Conservation (phyloP, 2,888 invertebrate species). For the Napeogenes sylphis region DNA sequence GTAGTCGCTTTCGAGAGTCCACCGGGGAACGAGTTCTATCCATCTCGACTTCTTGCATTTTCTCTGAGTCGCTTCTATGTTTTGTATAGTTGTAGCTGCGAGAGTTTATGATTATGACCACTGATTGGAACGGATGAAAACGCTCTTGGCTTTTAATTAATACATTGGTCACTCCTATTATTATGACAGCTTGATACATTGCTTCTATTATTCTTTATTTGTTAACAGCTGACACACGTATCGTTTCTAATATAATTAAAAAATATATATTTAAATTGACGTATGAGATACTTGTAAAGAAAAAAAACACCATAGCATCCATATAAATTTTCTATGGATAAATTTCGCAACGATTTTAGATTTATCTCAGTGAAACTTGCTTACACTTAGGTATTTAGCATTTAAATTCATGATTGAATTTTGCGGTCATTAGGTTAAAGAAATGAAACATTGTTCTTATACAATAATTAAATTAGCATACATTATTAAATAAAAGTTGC, state of each 20-base stretch:
- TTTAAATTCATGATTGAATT: too few species aligned
- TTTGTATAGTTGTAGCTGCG: conserved; percentile 61
- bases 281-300: too few species aligned
- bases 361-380: too few species aligned
- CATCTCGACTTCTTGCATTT: conserved; percentile 67
- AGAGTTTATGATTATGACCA: conserved; percentile 59
- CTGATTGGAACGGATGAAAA: conserved; percentile 58
- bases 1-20: conserved; percentile 64
- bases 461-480: too few species aligned
- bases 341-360: too few species aligned
- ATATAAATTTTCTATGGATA: too few species aligned
- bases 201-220: conserved; percentile 17
- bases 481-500: too few species aligned
- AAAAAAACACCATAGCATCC: too few species aligned
- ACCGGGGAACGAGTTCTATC: conserved; percentile 69
- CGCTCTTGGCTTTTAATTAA: conserved; percentile 62
- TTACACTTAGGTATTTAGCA: too few species aligned
- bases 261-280: neutral
- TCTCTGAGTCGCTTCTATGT: conserved; percentile 59
- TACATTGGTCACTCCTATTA: conserved; percentile 51
- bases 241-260: conserved; percentile 9
- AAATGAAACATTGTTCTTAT: too few species aligned
- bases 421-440: too few species aligned
- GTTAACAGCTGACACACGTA: conserved; percentile 9
- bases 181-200: conserved; percentile 30